These are phyloP conservation scores for Tenualosa ilisha DNA, from an alignment of 2,797 vertebrate genomes.

Conservation along the genomic window DNA sequence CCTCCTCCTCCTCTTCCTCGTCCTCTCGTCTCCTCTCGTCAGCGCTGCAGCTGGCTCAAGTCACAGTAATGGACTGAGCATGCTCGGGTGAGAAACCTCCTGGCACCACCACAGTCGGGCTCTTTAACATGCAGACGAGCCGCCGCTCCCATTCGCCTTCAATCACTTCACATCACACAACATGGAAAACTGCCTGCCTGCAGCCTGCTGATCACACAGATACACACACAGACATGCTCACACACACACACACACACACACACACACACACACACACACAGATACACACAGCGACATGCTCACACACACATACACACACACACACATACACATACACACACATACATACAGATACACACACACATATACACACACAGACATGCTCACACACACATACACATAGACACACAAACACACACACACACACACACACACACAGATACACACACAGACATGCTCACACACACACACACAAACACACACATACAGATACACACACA, in stretches of 20 bases:
- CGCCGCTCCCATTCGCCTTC: not conserved
- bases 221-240: not conserved
- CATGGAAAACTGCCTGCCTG: not conserved
- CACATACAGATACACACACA: no score
- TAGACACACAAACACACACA: not conserved
- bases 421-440: not conserved
- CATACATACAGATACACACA: not conserved
- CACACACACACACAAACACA: no score
- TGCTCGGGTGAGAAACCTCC: not conserved
- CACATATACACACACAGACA: not conserved
- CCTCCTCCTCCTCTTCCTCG: not conserved
- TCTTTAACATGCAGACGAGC: conserved; percentile 4
- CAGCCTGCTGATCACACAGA: not conserved
- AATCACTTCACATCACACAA: not conserved
- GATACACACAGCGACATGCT: not conserved
- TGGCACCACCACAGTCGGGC: not conserved
- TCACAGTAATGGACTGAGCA: conserved; percentile 10
- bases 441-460: not conserved
- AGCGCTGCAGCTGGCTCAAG: not conserved
- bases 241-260: not conserved
- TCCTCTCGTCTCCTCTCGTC: not conserved
- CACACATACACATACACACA: not conserved
- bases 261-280: not conserved
- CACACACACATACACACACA: not conserved
- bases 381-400: not conserved